phyloP scores from a whole-genome alignment of 2,797 vertebrate genomes.

The Pagetopsis macropterus region DNA sequence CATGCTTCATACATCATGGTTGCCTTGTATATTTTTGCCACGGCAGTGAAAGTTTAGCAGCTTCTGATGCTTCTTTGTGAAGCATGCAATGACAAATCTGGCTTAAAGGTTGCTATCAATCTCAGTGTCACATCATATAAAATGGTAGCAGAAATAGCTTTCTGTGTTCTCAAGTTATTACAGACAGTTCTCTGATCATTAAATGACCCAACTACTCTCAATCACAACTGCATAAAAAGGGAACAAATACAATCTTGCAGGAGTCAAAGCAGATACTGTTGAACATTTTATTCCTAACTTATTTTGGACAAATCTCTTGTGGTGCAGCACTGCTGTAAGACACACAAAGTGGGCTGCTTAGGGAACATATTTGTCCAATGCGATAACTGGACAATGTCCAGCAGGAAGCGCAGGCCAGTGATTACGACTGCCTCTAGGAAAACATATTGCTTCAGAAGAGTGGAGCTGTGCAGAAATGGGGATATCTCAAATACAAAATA shows the following conservation, averaged over 20 bases:
- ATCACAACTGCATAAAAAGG: no score
- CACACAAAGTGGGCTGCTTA: background rate
- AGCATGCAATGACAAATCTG: slow-evolving; percentile 10
- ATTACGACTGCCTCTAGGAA: slow-evolving; percentile 26
- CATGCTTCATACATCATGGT: no score
- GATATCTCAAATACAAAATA: slow-evolving; percentile 41
- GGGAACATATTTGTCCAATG: slow-evolving; percentile 27
- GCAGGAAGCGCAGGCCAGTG: slow-evolving; percentile 20
- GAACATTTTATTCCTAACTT: slow-evolving; percentile 15
- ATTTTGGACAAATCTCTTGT: slow-evolving; percentile 20
- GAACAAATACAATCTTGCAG: slow-evolving; percentile 8
- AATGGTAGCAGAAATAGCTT: slow-evolving; percentile 7
- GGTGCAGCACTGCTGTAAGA: background rate
- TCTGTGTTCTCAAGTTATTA: slow-evolving; percentile 23
- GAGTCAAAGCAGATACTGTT: slow-evolving; percentile 18
- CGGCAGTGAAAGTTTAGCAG: no score
- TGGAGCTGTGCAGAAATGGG: slow-evolving; percentile 37
- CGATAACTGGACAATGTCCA: slow-evolving; percentile 33
- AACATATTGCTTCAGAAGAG: slow-evolving; percentile 38
- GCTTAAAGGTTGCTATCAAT: slow-evolving; percentile 23
- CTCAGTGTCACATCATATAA: slow-evolving; percentile 16
- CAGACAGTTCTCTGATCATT: slow-evolving; percentile 8
- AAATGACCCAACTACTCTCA: background rate
- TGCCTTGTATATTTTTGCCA: no score
- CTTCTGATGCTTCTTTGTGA: slow-evolving; percentile 11